phyloP scores from a whole-genome alignment of 2,113 vertebrate genomes.

The Hemichromis elongatus region DNA sequence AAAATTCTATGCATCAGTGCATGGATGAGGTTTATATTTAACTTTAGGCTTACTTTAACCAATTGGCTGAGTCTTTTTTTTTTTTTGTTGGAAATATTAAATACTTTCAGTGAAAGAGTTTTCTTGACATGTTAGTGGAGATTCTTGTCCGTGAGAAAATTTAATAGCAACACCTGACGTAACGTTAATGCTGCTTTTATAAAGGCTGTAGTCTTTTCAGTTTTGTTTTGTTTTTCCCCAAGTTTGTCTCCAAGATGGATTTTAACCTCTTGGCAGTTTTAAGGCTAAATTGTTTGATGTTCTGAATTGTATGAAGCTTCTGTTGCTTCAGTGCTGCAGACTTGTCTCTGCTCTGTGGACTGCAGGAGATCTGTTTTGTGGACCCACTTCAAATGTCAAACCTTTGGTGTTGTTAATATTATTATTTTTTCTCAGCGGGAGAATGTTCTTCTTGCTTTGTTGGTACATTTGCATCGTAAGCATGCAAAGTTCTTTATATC shows the following conservation, averaged over 20 bases:
- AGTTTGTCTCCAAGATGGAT: background rate
- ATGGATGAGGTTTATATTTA: background rate
- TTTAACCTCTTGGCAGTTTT: background rate
- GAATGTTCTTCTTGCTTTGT: background rate
- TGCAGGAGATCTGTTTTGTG: background rate
- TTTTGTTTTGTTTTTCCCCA: background rate
- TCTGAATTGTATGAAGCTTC: background rate
- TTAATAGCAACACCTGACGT: background rate
- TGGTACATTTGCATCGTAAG: background rate
- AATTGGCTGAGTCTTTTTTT: background rate
- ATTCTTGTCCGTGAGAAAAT: background rate
- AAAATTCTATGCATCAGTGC: background rate
- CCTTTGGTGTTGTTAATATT: background rate
- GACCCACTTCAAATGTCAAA: background rate
- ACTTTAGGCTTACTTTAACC: background rate
- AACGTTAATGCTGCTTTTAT: background rate
- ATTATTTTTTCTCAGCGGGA: background rate
- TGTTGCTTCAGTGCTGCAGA: background rate
- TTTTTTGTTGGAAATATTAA: background rate
- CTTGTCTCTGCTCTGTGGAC: background rate
- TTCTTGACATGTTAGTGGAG: background rate
- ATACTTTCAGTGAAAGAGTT: background rate
- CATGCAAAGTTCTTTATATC: background rate
- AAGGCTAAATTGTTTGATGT: background rate
- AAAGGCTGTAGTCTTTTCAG: background rate